A percentile compares a stretch with the other conserved stretches of the same genome.
Evolutionary conservation across 2,113 vertebrate species (phyloP).

Genomic region (Fukomys damarensis): DNA sequence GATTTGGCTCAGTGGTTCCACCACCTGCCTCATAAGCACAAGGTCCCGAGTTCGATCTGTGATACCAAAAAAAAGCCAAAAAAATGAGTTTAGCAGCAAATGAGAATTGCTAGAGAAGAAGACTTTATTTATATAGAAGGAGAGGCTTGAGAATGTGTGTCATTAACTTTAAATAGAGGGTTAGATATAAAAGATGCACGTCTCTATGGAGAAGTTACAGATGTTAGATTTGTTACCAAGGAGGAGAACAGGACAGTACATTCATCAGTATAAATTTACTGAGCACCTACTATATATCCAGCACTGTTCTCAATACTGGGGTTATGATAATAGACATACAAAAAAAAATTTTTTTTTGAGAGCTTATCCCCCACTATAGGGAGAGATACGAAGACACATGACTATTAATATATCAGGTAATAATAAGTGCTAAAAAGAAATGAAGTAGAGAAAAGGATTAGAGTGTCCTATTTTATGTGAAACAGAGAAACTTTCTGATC

Average conservation of each 20-base stretch:
- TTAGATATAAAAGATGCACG: neutral
- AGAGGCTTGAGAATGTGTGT: neutral
- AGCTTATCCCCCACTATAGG: neutral
- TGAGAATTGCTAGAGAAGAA: neutral
- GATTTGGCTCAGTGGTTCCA: too few relatives aligned
- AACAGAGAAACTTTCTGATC: neutral
- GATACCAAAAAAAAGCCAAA: too few relatives aligned
- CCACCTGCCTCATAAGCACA: too few relatives aligned
- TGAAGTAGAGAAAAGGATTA: neutral
- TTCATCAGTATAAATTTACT: neutral
- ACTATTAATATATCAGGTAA: neutral
- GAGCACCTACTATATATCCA: neutral
- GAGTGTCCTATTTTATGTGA: slow-evolving; percentile 15
- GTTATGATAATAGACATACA: neutral
- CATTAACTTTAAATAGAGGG: neutral
- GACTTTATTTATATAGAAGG: neutral
- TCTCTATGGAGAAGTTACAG: slow-evolving; percentile 1
- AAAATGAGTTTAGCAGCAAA: too few relatives aligned
- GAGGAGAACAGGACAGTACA: neutral
- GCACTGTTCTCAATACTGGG: neutral
- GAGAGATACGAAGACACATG: neutral
- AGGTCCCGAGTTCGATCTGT: too few relatives aligned
- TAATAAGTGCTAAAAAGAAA: slow-evolving; percentile 17
- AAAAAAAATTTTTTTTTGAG: neutral
- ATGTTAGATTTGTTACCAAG: neutral